Conservation (phyloP, 1,140 invertebrate genomes). For the Oryctes rhinoceros region DNA sequence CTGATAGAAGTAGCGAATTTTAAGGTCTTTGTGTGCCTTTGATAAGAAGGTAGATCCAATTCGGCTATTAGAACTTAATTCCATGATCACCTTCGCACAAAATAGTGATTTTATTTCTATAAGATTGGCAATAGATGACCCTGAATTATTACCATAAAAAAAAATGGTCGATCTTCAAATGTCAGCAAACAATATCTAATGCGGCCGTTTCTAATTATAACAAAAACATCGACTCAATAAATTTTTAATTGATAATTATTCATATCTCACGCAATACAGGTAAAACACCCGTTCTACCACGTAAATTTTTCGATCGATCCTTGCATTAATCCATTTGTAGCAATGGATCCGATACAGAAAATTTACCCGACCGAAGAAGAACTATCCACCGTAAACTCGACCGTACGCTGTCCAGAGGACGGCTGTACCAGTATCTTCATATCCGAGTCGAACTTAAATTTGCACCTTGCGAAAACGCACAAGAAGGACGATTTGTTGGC, state of each 20-base stretch:
- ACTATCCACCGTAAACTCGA: constrained; percentile 50
- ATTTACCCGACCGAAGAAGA: constrained; percentile 53
- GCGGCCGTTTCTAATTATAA: constrained; percentile 17
- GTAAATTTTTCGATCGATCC: background rate
- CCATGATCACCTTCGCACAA: too few species aligned
- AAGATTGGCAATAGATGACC: too few species aligned
- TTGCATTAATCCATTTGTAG: background rate
- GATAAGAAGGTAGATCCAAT: too few species aligned
- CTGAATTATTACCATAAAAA: too few species aligned
- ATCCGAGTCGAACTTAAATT: constrained; percentile 57
- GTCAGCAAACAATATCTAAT: background rate
- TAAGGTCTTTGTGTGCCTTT: too few species aligned
- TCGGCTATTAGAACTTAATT: too few species aligned
- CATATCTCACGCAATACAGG: background rate
- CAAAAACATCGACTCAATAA: constrained; percentile 9
- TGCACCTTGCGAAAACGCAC: constrained; percentile 58
- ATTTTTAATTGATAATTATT: constrained; percentile 20
- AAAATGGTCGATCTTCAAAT: constrained; percentile 8
- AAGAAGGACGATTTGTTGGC: constrained; percentile 47
- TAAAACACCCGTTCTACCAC: background rate
- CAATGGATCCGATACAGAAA: constrained; percentile 42
- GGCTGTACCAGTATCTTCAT: constrained; percentile 55
- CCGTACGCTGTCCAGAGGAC: constrained; percentile 56
- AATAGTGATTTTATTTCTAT: too few species aligned
- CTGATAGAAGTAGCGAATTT: too few species aligned